phyloP scores from a whole-genome alignment of 2,797 vertebrate species.

The Amblyraja radiata region DNA sequence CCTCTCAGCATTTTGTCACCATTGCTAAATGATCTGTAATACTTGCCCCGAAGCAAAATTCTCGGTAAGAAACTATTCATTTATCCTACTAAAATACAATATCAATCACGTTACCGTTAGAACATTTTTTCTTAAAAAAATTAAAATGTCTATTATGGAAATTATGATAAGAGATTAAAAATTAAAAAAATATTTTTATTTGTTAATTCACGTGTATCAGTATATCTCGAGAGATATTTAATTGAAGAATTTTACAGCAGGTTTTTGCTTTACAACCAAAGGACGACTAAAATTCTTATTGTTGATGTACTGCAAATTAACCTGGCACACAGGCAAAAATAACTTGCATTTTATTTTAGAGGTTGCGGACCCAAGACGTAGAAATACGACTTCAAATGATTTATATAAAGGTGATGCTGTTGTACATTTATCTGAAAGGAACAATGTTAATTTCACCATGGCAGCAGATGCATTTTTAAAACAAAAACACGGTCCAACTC shows the following conservation, averaged over 20 bases:
- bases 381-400: background rate
- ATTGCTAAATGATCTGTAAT: background rate
- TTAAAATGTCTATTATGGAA: background rate
- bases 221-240: too few relatives aligned
- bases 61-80: background rate
- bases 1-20: background rate
- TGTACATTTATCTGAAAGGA: background rate
- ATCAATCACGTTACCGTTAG: background rate
- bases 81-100: background rate
- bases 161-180: background rate
- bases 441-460: background rate
- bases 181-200: background rate
- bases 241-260: background rate
- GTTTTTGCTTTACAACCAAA: background rate
- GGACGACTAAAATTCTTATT: background rate
- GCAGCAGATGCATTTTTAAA: background rate
- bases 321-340: background rate
- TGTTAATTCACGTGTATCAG: background rate
- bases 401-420: background rate
- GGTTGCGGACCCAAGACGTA: background rate
- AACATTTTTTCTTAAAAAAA: background rate
- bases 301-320: background rate
- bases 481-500: background rate
- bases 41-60: background rate
- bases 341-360: background rate